phyloP scores from a whole-genome alignment of 2,888 invertebrate species.

The Drosophila barbarae region DNA sequence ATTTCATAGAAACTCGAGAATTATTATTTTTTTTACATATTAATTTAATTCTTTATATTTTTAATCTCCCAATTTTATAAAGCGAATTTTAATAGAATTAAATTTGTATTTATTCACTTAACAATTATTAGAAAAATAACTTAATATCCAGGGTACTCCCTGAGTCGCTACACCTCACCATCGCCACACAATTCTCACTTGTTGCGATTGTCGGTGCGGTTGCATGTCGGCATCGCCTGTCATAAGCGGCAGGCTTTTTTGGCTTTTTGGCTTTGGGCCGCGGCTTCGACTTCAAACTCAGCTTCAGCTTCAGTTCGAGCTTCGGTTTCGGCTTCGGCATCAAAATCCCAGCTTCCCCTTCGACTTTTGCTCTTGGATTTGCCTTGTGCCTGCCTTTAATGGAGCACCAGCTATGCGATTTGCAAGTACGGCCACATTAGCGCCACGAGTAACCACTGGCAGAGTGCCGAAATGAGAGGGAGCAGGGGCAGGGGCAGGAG shows the following conservation, averaged over 20 bases:
- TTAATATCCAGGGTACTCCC: slow-evolving; percentile 15
- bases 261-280: slow-evolving; percentile 22
- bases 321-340: slow-evolving; percentile 15
- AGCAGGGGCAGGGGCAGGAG: neutral
- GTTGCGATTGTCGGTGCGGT: slow-evolving; percentile 39
- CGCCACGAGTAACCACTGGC: slow-evolving; percentile 66
- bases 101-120: too few relatives aligned
- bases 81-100: too few relatives aligned
- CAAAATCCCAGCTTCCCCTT: slow-evolving; percentile 1
- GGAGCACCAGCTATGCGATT: slow-evolving; percentile 51
- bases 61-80: too few relatives aligned
- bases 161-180: accelerated
- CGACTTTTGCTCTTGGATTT: slow-evolving; percentile 13
- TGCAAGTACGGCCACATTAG: slow-evolving; percentile 61
- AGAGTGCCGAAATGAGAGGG: slow-evolving; percentile 6
- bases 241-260: slow-evolving; percentile 63
- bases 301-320: neutral
- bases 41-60: too few relatives aligned
- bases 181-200: slow-evolving; percentile 31
- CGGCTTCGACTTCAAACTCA: slow-evolving; percentile 17
- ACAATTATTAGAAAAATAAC: too few relatives aligned
- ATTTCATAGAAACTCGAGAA: too few relatives aligned
- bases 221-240: slow-evolving; percentile 71
- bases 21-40: too few relatives aligned
- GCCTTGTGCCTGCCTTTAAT: slow-evolving; percentile 57